Evolutionary conservation across 2,113 vertebrate species (phyloP).

Genomic region (Rhombomys opimus): DNA sequence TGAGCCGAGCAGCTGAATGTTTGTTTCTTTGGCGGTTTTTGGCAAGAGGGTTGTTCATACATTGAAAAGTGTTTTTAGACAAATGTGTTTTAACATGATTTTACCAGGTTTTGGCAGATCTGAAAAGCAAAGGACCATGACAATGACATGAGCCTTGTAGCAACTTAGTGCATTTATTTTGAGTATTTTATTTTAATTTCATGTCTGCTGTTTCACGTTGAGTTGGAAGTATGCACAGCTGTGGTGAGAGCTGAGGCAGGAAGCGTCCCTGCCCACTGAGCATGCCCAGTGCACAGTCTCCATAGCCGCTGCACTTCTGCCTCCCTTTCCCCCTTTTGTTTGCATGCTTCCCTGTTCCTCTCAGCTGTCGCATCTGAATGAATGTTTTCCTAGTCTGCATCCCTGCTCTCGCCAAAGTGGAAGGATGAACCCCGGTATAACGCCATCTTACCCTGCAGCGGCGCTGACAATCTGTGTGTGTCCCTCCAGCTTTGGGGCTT

Average conservation of each 20-base stretch:
- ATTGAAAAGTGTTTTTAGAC: neutral
- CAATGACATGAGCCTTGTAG: neutral
- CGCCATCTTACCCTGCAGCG: rapidly evolving
- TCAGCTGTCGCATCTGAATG: neutral
- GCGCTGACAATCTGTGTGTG: neutral
- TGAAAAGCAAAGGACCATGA: neutral
- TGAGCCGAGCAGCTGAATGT: neutral
- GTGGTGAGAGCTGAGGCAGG: neutral
- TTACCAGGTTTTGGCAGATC: neutral
- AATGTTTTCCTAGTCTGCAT: neutral
- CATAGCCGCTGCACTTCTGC: rapidly evolving
- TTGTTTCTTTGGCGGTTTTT: neutral
- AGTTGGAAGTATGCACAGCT: neutral
- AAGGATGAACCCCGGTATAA: neutral
- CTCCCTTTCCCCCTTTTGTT: neutral
- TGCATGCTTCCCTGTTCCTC: neutral
- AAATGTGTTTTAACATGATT: neutral
- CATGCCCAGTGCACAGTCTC: rapidly evolving
- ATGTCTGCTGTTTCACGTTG: neutral
- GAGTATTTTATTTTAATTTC: neutral
- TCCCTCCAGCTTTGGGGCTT: neutral
- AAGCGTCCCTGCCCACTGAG: neutral
- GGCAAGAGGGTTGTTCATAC: neutral
- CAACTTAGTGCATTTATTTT: neutral
- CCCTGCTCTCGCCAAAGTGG: neutral